Evolutionary conservation across 2,113 vertebrate species (phyloP).

Genomic region (Sialia sialis): DNA sequence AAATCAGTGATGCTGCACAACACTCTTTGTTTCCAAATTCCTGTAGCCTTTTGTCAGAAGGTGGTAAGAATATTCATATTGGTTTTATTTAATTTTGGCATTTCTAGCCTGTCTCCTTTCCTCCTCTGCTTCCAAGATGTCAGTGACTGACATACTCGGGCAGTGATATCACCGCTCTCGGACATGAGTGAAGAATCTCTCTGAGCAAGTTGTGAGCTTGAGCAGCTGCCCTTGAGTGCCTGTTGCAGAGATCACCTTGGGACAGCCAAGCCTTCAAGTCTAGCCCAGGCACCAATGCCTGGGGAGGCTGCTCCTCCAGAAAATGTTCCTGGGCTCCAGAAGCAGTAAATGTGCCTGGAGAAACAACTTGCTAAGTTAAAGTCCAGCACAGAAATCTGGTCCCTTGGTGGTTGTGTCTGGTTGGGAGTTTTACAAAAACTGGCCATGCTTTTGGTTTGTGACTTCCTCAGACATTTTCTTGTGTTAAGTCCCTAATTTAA

Average conservation of each 20-base stretch:
- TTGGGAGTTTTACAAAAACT: neutral
- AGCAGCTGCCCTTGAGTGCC: neutral
- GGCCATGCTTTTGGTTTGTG: neutral
- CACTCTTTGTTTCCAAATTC: neutral
- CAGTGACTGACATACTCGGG: conserved; percentile 25
- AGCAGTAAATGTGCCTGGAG: neutral
- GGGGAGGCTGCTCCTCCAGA: neutral
- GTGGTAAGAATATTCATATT: conserved; percentile 1
- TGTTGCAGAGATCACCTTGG: neutral
- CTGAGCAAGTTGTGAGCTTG: neutral
- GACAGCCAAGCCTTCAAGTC: neutral
- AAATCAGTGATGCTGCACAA: neutral
- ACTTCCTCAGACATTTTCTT: neutral
- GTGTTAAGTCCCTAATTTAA: neutral
- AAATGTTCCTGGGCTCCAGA: neutral
- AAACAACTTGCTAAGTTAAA: neutral
- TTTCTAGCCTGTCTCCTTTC: neutral
- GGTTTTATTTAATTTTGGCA: neutral
- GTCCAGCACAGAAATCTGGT: neutral
- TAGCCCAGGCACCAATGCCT: neutral
- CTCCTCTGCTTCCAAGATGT: conserved; percentile 32
- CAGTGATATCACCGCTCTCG: conserved; percentile 36
- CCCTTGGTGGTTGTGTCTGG: neutral
- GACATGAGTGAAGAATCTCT: neutral
- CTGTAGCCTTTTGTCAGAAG: conserved; percentile 1